A percentile compares a stretch with the other conserved stretches of the same genome.
These are phyloP conservation scores for Theristicus caerulescens DNA, from an alignment of 2,113 vertebrate species.

Conservation along the genomic window DNA sequence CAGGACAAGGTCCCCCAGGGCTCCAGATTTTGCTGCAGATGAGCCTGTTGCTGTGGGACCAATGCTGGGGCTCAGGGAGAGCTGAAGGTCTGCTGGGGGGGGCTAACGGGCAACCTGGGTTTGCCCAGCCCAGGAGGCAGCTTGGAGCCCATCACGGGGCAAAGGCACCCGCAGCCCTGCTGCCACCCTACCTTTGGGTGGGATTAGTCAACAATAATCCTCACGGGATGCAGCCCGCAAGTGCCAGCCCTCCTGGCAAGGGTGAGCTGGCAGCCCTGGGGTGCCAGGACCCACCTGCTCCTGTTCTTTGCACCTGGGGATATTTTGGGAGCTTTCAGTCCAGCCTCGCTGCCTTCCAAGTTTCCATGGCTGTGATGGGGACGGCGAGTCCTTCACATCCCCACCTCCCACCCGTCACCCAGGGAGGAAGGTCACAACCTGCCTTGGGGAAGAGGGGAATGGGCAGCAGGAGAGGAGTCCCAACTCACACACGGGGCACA, in stretches of 20 bases:
- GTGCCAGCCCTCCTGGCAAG: neutral
- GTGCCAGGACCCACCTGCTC: neutral
- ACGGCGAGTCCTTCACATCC: neutral
- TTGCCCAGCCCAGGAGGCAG: neutral
- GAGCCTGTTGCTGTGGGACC: rapidly evolving
- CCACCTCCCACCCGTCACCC: rapidly evolving
- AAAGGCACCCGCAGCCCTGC: neutral
- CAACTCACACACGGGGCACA: rapidly evolving
- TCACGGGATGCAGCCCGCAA: rapidly evolving
- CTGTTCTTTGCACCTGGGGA: neutral
- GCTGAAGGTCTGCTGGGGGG: neutral
- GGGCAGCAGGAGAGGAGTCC: neutral
- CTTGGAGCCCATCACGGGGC: rapidly evolving
- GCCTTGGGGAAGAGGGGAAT: neutral
- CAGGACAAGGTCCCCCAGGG: neutral
- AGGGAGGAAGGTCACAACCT: neutral
- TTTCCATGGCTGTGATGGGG: neutral
- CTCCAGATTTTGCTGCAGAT: neutral
- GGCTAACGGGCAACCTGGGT: neutral
- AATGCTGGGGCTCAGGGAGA: neutral
- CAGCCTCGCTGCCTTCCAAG: neutral
- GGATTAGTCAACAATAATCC: neutral
- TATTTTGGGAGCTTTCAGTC: neutral
- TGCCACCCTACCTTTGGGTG: neutral
- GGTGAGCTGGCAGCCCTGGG: neutral